These are phyloP conservation scores for Himalopsyche phryganea DNA, from an alignment of 1,140 invertebrate genomes.

Conservation along the genomic window DNA sequence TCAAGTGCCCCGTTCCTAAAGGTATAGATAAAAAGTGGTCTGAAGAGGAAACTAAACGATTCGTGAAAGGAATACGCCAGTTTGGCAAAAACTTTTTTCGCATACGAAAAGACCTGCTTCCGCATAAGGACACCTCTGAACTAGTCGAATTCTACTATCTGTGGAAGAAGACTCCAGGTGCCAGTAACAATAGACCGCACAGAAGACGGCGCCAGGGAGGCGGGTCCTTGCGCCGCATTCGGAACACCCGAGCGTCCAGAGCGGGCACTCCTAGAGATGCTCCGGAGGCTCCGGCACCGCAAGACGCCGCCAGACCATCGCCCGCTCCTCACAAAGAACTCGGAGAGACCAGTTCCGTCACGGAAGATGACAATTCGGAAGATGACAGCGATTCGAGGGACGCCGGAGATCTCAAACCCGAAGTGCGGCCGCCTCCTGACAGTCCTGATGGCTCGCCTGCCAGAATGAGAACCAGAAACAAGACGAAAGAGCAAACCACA, in stretches of 20 bases:
- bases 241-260: conserved; percentile 70
- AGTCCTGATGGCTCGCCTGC: conserved; percentile 76
- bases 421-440: conserved; percentile 57
- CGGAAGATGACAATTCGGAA: conserved; percentile 88
- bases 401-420: conserved; percentile 46
- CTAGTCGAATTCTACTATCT: conserved; percentile 98
- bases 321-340: conserved; percentile 59
- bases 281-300: conserved; percentile 48
- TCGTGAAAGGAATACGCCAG: conserved; percentile 95
- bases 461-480: conserved; percentile 84
- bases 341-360: conserved; percentile 83
- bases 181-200: conserved; percentile 89
- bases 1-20: conserved; percentile 94
- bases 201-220: conserved; percentile 71
- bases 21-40: conserved; percentile 97
- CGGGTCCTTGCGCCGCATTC: conserved; percentile 82
- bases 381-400: conserved; percentile 84
- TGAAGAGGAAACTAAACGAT: conserved; percentile 96
- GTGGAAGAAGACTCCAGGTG: conserved; percentile 99
- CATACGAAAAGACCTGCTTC: conserved; percentile 92
- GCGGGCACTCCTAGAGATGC: conserved; percentile 59
- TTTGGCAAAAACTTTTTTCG: conserved; percentile 99
- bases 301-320: conserved; percentile 57
- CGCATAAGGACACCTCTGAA: conserved; percentile 94
- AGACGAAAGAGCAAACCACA: conserved; percentile 73